Base-by-base conservation (phyloP, 2,888 invertebrate species). In the Hyles lineata region DNA sequence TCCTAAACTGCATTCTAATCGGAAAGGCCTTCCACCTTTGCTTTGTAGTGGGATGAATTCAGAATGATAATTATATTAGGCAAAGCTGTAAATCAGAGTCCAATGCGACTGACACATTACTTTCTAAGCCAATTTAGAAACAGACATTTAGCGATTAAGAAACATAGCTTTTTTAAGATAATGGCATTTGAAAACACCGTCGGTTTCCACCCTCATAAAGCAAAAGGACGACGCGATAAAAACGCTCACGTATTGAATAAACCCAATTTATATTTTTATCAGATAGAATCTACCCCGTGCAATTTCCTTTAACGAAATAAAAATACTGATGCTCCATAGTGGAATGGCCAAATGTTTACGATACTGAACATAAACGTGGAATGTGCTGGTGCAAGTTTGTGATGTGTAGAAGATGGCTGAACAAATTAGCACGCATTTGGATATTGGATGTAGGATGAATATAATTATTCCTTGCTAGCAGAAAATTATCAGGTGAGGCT, bases 251-350 rank as follows among this genome's bases (percentile, higher is more conserved):
- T 55, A 55, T 55, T 55, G 55, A 55, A 55, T 55, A 55, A 55
- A 55, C 55, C 55, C 55, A 55, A 55, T 55, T 55, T 55, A 55
- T 55, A 55, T 55, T 55, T 55, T 55, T 55, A 55, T 55, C 55
- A 55, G 55, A 55, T n/a, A 19, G 55, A 55, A 55, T 55, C 55
- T n/a, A 55, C 55, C 55, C 55, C 55, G 55, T 55, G 55, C 55
- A 55, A 55, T 55, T 55, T 55, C 55, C 55, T 55, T 55, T 55
- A 55, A 55, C 55, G 55, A 55, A 55, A 55, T 55, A 55, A 55
- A 55, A 55, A 55, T 55, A 55, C 55, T 55, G 55, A 55, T 55
- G 55, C n/a, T 55, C n/a, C 55, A 55, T 55, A 55, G 55, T 17
- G 55, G 55, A 55, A 55, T 55, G 55, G 55, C 55, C 55, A 11